Conservation (phyloP, 2,888 invertebrate species). For the Tetragonisca angustula region DNA sequence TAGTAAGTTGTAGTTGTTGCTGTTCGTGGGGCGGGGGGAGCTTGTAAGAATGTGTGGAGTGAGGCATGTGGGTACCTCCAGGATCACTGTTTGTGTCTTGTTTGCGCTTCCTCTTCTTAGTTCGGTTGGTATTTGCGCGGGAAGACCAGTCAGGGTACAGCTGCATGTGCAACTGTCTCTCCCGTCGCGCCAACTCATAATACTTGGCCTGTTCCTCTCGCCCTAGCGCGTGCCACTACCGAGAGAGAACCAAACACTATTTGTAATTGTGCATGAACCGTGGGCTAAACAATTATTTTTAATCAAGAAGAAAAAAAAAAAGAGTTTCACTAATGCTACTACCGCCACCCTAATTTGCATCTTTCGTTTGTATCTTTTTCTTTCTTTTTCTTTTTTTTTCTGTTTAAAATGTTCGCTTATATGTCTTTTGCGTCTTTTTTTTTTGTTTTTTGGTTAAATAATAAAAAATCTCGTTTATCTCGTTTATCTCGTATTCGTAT, state of each 20-base stretch:
- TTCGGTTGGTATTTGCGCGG: constrained; percentile 99
- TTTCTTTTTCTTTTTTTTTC: constrained; percentile 42
- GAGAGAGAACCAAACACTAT: constrained; percentile 84
- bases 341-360: constrained; percentile 80
- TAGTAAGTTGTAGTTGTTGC: constrained; percentile 45
- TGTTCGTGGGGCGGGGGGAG: constrained; percentile 73
- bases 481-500: constrained; percentile 11
- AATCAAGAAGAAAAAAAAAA: constrained; percentile 73
- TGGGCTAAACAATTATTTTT: constrained; percentile 71
- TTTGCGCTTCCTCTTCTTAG: constrained; percentile 99
- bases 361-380: constrained; percentile 34
- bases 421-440: constrained; percentile 7
- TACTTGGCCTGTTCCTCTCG: constrained; percentile 99
- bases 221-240: constrained; percentile 99
- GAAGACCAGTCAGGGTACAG: constrained; percentile 99
- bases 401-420: constrained; percentile 27
- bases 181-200: constrained; percentile 99
- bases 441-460: constrained; percentile 19
- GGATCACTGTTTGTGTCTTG: constrained; percentile 95
- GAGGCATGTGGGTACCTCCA: constrained; percentile 92
- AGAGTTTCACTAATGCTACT: constrained; percentile 80
- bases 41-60: constrained; percentile 82
- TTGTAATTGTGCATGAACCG: constrained; percentile 75
- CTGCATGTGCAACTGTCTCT: constrained; percentile 99
- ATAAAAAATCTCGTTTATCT: constrained; percentile 35